Conservation (phyloP, 2,888 invertebrate species). For the Papilio demoleus region DNA sequence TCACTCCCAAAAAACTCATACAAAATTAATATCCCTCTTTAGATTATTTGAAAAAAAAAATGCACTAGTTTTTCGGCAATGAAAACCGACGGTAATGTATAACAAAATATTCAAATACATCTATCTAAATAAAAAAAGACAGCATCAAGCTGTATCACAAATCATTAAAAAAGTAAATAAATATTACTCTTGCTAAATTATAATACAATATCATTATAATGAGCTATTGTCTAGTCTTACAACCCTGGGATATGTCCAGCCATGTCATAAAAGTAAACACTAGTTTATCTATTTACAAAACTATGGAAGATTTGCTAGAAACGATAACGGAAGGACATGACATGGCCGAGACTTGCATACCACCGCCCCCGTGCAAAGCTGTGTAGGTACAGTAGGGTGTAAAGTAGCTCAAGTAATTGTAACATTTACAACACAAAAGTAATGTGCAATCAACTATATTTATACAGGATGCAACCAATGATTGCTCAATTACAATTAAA, state of each 20-base stretch:
- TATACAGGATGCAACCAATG: slow-evolving; percentile 7
- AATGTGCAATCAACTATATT: slow-evolving; percentile 51
- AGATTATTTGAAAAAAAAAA: not conserved
- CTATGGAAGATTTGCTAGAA: slow-evolving; percentile 55
- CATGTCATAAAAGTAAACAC: slow-evolving; percentile 65
- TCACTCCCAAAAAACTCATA: not conserved
- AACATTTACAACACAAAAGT: slow-evolving; percentile 47
- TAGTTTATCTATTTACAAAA: slow-evolving; percentile 66
- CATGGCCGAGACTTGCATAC: slow-evolving; percentile 80
- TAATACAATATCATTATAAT: slow-evolving; percentile 66
- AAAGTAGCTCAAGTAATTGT: slow-evolving; percentile 69
- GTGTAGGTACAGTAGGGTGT: slow-evolving; percentile 66
- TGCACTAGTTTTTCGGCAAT: not conserved
- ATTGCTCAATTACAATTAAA: slow-evolving; percentile 30
- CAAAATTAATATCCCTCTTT: not conserved
- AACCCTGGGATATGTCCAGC: slow-evolving; percentile 80
- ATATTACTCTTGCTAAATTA: slow-evolving; percentile 67
- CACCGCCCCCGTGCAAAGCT: slow-evolving; percentile 77
- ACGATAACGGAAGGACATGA: slow-evolving; percentile 54
- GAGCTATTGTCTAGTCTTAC: slow-evolving; percentile 80
- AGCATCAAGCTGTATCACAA: slow-evolving; percentile 77
- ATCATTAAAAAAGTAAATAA: slow-evolving; percentile 72
- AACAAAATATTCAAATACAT: slow-evolving; percentile 67
- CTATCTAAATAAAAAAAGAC: slow-evolving; percentile 67
- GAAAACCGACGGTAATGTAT: slow-evolving; percentile 44